phyloP scores from a whole-genome alignment of 2,797 vertebrate species.

The Aplochiton taeniatus region DNA sequence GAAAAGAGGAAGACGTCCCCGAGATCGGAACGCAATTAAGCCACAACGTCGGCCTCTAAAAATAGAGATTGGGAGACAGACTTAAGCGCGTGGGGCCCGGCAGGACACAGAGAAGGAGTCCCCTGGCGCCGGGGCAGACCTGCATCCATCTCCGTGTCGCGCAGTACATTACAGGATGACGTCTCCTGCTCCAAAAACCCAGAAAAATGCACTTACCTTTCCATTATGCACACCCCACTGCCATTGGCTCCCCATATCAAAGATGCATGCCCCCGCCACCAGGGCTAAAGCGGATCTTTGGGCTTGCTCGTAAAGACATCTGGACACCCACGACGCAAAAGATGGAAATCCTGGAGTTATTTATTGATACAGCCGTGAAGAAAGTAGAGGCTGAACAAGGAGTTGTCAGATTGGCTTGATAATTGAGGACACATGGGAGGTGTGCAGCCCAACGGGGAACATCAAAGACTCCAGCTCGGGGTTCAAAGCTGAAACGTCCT shows the following conservation, averaged over 20 bases:
- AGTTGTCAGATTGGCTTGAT: neutral
- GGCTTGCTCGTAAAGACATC: slow-evolving; percentile 37
- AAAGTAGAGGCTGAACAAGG: neutral
- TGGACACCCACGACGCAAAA: slow-evolving; percentile 22
- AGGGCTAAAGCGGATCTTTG: neutral
- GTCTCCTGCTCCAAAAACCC: slow-evolving; percentile 66
- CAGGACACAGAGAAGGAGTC: slow-evolving; percentile 49
- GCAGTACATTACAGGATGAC: slow-evolving; percentile 41
- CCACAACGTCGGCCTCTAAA: slow-evolving; percentile 57
- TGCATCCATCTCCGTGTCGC: slow-evolving; percentile 44
- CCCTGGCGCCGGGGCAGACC: slow-evolving; percentile 52
- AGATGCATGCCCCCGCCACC: slow-evolving; percentile 50
- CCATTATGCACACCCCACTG: slow-evolving; percentile 55
- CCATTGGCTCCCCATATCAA: slow-evolving; percentile 57
- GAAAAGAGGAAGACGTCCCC: slow-evolving; percentile 29
- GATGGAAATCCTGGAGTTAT: slow-evolving; percentile 26
- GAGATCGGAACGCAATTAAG: slow-evolving; percentile 52
- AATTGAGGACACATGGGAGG: slow-evolving; percentile 1
- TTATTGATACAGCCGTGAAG: slow-evolving; percentile 7
- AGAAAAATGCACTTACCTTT: slow-evolving; percentile 67
- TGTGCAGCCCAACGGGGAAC: slow-evolving; percentile 5
- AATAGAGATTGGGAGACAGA: slow-evolving; percentile 58
- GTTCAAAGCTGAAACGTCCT: slow-evolving; percentile 1
- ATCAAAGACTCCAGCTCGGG: slow-evolving; percentile 15
- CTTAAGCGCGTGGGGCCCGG: slow-evolving; percentile 40